Base-by-base conservation (phyloP, 2,797 vertebrate species). In the Mareca strepera region DNA sequence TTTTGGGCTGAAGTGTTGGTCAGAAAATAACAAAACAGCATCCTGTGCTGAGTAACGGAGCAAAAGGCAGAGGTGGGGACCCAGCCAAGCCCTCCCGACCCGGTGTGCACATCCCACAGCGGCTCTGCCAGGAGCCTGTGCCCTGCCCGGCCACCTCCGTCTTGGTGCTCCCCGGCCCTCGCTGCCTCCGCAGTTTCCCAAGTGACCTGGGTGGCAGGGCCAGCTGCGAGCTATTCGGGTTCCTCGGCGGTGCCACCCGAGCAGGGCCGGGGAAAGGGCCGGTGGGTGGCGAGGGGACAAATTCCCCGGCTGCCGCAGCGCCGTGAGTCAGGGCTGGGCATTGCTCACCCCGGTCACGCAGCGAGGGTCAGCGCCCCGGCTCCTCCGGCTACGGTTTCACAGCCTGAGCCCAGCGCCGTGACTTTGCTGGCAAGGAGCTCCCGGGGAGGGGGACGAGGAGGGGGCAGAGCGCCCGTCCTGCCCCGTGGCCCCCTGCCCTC, bases 101-200 rank as follows among this genome's bases (percentile, higher is more conserved):
- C 8, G 25, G 7, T 1, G 12, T 48, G 12, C 46, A 22, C 46
- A 48, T 7, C 48, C 48, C 48, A 7, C 7, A 3, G 2, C 48
- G 26, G 48, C 23, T 13, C 48, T 14, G 48, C 48, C 3, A 7
- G 48, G 48, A 13, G 25, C 8, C 50, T 26, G 50, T 5, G 25
- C 50, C 23, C 50, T 8, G 25, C 50, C 13, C 12, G 25, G 50
- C 50, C 50, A 26, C 50, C 50, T 70, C 41, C 31, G 35, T 3
- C 60, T 39, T 44, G 84, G 20, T 3, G 8, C 78, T 43, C 60
- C 74, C 59, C 84, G 58, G 50, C 81, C 55, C 31, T 35, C 75
- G 23, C 59, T 2, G 0, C 2, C 5, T 37, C 7, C 29, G 50
- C 77, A 48, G 41, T 7, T 81, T 52, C 9, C 9, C 0, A 4